These are phyloP conservation scores for Steinernema scapterisci DNA, from an alignment of 2,888 invertebrate genomes.

Conservation along the genomic window DNA sequence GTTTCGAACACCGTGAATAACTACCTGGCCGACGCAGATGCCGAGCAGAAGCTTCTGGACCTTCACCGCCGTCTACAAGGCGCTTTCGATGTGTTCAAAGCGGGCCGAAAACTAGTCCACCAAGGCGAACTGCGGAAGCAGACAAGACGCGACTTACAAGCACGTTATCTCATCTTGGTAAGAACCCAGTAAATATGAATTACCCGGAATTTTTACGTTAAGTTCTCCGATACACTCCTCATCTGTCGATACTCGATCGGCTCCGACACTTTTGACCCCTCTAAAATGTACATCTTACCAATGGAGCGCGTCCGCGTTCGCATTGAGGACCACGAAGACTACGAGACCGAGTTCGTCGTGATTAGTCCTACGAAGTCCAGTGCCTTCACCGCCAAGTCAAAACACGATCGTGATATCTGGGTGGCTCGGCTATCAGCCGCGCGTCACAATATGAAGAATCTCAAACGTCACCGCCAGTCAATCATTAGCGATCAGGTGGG, in stretches of 20 bases:
- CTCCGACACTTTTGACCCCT: conserved; percentile 48
- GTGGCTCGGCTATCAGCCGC: conserved; percentile 26
- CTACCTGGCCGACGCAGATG: conserved; percentile 54
- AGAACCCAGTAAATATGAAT: neutral
- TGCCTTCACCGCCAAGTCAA: conserved; percentile 44
- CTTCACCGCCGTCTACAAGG: conserved; percentile 58
- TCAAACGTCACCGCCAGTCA: conserved; percentile 5
- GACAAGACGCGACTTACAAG: conserved; percentile 57
- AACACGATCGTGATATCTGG: conserved; percentile 45
- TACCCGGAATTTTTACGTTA: conserved; percentile 32
- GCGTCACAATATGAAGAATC: conserved; percentile 20
- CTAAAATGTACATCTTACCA: conserved; percentile 52
- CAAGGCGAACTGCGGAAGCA: conserved; percentile 59
- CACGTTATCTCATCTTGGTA: conserved; percentile 55
- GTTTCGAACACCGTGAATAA: conserved; percentile 56
- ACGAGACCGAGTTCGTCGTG: conserved; percentile 45
- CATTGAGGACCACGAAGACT: conserved; percentile 46
- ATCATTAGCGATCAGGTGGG: conserved; percentile 7
- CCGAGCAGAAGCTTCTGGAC: conserved; percentile 50
- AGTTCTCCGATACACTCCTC: conserved; percentile 62
- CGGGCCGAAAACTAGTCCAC: conserved; percentile 56
- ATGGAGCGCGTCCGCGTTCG: conserved; percentile 48
- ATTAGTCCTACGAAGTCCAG: conserved; percentile 46
- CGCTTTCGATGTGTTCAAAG: conserved; percentile 56
- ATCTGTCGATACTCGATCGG: conserved; percentile 52